Evolutionary conservation across 1,140 invertebrate species (phyloP), one percentile per base, ranked within the genome.

Genomic region (Drosophila teissieri): DNA sequence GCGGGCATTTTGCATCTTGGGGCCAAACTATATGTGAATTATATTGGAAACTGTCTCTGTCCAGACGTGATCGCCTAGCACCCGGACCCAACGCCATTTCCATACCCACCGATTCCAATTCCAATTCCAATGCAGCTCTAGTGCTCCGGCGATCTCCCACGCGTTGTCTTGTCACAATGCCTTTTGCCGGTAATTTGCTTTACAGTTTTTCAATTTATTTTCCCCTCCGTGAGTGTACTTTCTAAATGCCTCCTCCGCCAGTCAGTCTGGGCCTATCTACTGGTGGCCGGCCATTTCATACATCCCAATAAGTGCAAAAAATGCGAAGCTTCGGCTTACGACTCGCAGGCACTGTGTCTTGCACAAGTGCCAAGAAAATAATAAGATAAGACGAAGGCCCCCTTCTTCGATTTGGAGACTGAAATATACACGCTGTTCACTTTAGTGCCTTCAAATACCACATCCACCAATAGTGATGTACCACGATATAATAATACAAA

Each of bases 201-300:
- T 88, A 88, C 83, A 88, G 83, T 89, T 88, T 78, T 88, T 88
- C 83, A 89, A 88, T 88, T 89, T 88, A 88, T 88, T 88, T 88
- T 88, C 72, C 69, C 65, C 68, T 8, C 44, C 52, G 42, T 70
- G 79, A 80, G 78, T 76, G 63, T 77, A 88, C 83, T 88, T 88
- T 88, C 83, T 88, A 88, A 88, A 88, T 88, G 83, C 83, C 80
- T 83, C 68, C 65, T 68, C 69, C 63, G 56, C 52, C 55, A 55
- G 39, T 68, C 48, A 61, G 49, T 75, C 46, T 44, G 60, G 63
- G 78, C 48, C 82, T 88, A 88, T 86, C 83, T 88, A 81, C 77
- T 86, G 82, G 64, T 78, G 74, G 83, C 78, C 81, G 62, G 62
- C 34, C 64, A 70, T 70, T 70, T 70, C 44, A 70, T 70, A 57